Evolutionary conservation across 2,888 invertebrate species (phyloP).

Genomic region (Linnaemya tessellans): DNA sequence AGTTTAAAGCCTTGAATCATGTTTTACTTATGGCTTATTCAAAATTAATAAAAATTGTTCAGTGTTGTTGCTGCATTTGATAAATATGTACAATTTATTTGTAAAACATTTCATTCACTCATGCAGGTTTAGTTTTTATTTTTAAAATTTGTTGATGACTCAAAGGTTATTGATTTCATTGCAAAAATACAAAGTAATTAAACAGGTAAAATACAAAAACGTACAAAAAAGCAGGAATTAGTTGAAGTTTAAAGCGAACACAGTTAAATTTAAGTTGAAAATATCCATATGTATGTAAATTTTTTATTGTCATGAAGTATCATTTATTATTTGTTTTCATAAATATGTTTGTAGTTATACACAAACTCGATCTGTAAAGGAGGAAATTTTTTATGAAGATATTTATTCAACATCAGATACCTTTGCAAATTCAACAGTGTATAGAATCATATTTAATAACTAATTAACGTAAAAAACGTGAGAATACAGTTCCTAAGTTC

Average conservation of each 20-base stretch:
- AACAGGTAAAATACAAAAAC: conserved; percentile 22
- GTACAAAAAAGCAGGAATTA: neutral
- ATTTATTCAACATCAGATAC: too few species aligned
- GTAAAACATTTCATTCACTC: conserved; percentile 40
- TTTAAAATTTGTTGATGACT: conserved; percentile 62
- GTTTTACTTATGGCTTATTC: conserved; percentile 17
- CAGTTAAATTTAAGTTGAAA: neutral
- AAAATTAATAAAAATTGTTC: neutral
- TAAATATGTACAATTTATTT: conserved; percentile 34
- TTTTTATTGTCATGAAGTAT: too few species aligned
- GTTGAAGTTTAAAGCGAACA: neutral
- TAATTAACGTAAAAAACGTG: too few species aligned
- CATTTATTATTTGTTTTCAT: too few species aligned
- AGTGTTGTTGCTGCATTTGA: conserved; percentile 11
- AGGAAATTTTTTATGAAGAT: too few species aligned
- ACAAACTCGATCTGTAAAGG: too few species aligned
- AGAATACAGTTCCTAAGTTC: too few species aligned
- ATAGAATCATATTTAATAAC: too few species aligned
- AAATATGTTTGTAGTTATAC: too few species aligned
- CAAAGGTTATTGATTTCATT: conserved; percentile 70
- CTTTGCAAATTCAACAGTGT: too few species aligned
- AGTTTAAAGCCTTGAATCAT: neutral
- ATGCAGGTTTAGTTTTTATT: conserved; percentile 38
- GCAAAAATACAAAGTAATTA: conserved; percentile 32
- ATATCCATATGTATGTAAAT: neutral